These are phyloP conservation scores for Deroplatys truncata DNA, from an alignment of 2,888 invertebrate species.

Conservation along the genomic window DNA sequence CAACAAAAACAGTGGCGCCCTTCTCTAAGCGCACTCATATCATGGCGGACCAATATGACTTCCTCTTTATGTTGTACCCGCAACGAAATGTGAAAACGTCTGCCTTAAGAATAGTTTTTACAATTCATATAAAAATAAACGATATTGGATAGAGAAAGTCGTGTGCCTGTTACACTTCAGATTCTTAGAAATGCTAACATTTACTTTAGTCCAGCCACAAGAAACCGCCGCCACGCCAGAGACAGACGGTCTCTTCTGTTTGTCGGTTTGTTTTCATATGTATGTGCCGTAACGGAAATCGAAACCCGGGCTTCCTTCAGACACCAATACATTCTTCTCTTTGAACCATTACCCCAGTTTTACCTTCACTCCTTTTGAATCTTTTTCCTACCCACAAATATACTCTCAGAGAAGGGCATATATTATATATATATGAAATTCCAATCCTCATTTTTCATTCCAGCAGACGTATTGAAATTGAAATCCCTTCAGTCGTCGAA, in stretches of 20 bases:
- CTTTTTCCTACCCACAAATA: background rate
- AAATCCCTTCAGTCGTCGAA: background rate
- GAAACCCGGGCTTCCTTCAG: background rate
- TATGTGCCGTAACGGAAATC: background rate
- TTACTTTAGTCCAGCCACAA: no score
- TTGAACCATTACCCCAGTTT: background rate
- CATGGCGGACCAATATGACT: no score
- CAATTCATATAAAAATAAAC: no score
- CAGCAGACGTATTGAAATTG: background rate
- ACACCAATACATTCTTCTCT: background rate
- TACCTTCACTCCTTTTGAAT: background rate
- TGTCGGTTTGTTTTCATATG: background rate
- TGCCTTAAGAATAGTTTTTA: no score
- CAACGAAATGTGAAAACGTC: no score
- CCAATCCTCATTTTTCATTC: background rate
- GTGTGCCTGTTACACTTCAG: no score
- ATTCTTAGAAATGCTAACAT: no score
- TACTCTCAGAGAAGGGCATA: background rate
- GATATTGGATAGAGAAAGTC: no score
- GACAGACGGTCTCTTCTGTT: background rate
- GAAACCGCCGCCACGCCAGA: no score
- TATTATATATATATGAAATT: background rate
- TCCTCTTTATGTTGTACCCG: no score
- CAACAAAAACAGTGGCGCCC: no score
- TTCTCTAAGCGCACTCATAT: no score